phyloP scores from a whole-genome alignment of 2,113 vertebrate genomes.

The Parotia lawesii region DNA sequence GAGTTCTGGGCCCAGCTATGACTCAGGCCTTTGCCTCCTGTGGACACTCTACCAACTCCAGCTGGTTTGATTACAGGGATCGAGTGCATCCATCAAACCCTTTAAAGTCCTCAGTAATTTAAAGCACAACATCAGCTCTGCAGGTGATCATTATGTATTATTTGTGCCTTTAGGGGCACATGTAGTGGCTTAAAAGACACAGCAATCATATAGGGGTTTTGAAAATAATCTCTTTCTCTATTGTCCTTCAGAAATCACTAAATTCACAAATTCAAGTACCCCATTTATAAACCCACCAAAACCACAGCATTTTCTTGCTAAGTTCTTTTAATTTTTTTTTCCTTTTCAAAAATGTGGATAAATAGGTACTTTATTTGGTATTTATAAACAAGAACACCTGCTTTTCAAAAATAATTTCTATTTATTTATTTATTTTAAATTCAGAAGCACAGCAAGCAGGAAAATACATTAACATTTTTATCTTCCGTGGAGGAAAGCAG shows the following conservation, averaged over 20 bases:
- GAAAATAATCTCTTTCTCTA: neutral
- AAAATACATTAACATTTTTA: neutral
- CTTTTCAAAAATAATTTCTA: neutral
- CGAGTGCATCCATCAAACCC: neutral
- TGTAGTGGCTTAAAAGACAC: neutral
- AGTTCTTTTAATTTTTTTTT: neutral
- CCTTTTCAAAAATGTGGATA: neutral
- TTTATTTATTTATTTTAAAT: neutral
- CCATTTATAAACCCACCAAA: neutral
- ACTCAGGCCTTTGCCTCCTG: neutral
- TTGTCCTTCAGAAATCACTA: neutral
- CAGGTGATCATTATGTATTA: neutral
- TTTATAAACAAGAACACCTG: neutral
- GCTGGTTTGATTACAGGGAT: neutral
- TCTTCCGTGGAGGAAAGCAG: neutral
- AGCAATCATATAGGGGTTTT: neutral
- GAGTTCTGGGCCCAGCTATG: neutral
- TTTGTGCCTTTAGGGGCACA: neutral
- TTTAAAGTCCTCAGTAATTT: neutral
- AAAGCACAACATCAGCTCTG: neutral
- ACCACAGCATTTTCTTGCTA: neutral
- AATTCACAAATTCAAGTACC: neutral
- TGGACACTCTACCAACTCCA: neutral
- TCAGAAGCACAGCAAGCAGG: neutral
- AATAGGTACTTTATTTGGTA: neutral